These are phyloP conservation scores for Anadara kagoshimensis DNA, from an alignment of 1,140 invertebrate species.

Conservation along the genomic window DNA sequence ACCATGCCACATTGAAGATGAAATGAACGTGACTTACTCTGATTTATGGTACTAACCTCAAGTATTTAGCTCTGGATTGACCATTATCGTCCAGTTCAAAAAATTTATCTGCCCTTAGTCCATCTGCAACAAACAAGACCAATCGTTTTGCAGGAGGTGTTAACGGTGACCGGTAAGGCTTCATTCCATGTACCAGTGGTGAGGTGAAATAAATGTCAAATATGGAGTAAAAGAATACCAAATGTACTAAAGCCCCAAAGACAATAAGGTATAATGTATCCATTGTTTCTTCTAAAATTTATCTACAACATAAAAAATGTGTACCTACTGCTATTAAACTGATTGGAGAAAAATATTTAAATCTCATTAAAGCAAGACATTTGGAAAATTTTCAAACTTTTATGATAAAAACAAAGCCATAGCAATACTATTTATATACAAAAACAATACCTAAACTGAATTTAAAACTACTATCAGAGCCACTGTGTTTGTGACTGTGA, in stretches of 20 bases:
- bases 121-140: constrained; percentile 92
- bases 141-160: constrained; percentile 83
- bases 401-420: too few species aligned
- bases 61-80: constrained; percentile 73
- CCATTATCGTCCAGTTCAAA: constrained; percentile 75
- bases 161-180: constrained; percentile 48
- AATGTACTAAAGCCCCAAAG: constrained; percentile 72
- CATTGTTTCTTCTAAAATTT: constrained; percentile 34
- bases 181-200: constrained; percentile 78
- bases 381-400: neutral
- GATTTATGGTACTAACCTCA: constrained; percentile 75
- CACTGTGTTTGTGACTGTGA: too few species aligned
- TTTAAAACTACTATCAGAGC: too few species aligned
- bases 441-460: too few species aligned
- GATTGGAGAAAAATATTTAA: too few species aligned
- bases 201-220: constrained; percentile 82
- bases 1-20: too few species aligned
- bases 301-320: too few species aligned
- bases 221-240: constrained; percentile 78
- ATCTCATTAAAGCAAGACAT: too few species aligned
- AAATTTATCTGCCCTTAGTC: constrained; percentile 89
- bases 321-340: too few species aligned
- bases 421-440: too few species aligned
- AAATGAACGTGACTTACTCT: neutral
- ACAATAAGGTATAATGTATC: constrained; percentile 62